These are phyloP conservation scores for Agriopis aurantiaria DNA, from an alignment of 2,888 invertebrate genomes.

Conservation along the genomic window DNA sequence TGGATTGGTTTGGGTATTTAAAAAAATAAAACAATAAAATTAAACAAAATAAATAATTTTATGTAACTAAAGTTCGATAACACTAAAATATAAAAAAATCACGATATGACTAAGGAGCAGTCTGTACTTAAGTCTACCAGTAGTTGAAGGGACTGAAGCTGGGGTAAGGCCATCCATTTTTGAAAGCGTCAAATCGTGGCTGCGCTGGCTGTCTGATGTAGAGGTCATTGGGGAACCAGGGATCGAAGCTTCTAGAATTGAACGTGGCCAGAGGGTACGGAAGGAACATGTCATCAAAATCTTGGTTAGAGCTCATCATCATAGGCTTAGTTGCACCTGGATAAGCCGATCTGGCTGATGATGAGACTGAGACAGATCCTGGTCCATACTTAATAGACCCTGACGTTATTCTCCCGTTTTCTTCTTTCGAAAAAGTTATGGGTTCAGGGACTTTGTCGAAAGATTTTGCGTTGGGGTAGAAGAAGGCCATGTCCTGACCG, in stretches of 20 bases:
- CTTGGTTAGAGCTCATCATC: constrained; percentile 17
- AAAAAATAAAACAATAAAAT: constrained; percentile 19
- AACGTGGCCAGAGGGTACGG: constrained; percentile 45
- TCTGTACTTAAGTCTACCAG: constrained; percentile 47
- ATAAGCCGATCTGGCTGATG: constrained; percentile 57
- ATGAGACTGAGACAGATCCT: constrained; percentile 64
- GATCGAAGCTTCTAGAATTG: constrained; percentile 49
- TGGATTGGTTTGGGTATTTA: not conserved
- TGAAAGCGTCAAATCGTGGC: constrained; percentile 47
- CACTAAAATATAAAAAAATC: constrained; percentile 27
- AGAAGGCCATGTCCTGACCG: constrained; percentile 30
- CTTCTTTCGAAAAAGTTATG: constrained; percentile 57
- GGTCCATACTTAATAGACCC: constrained; percentile 65
- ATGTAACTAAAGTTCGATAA: constrained; percentile 23
- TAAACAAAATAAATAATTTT: constrained; percentile 32
- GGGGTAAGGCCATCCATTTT: constrained; percentile 59
- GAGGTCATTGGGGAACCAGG: constrained; percentile 52
- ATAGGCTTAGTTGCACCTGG: constrained; percentile 48
- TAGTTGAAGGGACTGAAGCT: constrained; percentile 61
- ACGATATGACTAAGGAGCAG: constrained; percentile 34
- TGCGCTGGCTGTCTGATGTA: constrained; percentile 50
- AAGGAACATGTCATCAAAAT: constrained; percentile 38
- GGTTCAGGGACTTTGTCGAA: constrained; percentile 51
- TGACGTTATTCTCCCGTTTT: constrained; percentile 57
- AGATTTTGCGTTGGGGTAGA: constrained; percentile 36